Base-by-base conservation (phyloP, 2,888 invertebrate genomes). In the Euphydryas editha region DNA sequence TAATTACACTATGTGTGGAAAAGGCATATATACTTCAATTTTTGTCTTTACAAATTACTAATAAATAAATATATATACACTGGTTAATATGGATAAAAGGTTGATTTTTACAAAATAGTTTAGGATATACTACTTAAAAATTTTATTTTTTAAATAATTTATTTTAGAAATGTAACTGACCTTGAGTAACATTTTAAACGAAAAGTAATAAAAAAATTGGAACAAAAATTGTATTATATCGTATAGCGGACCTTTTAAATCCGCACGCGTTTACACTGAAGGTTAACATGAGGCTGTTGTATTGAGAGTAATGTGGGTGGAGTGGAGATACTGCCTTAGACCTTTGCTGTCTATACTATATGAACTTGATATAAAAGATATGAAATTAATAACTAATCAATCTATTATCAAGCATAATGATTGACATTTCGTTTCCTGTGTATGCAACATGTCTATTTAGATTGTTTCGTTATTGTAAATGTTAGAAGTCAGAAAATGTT, bases 241-340 rank as follows among this genome's bases (percentile, higher is more conserved):
- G 65, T 58, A 54, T 21, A 59, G 65, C 59, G 46, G 42, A 66
- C 67, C 47, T 68, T 68, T 72, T 62, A 70, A 72, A 71, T 68
- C 62, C 46, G 65, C 63, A 56, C 57, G 63, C 66, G 65, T 68
- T 64, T 67, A 69, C 62, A 70, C 63, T 71, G 74, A 76, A 76
- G 76, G 76, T 75, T 72, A 67, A 65, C 65, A 70, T 71, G 70
- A 70, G 62, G 68, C 71, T 66, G 65, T 59, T 24, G 58, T 44
- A 49, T 59, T 61, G 61, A 71, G 72, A 71, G 72, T 64, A 64
- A 74, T 71, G 75, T 76, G 70, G 76, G 76, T 69, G 70, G 49
- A 51, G 49, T 24, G 15, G 49, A 51, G 49, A 18, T 63, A 69
- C 37, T 67, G 58, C 59, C 68, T 70, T 56, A 71, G 68, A 65